A percentile compares a stretch with the other conserved stretches of the same genome.
These are phyloP conservation scores for Caenorhabditis sp. DNA, from an alignment of 2,888 invertebrate genomes.

Conservation along the genomic window DNA sequence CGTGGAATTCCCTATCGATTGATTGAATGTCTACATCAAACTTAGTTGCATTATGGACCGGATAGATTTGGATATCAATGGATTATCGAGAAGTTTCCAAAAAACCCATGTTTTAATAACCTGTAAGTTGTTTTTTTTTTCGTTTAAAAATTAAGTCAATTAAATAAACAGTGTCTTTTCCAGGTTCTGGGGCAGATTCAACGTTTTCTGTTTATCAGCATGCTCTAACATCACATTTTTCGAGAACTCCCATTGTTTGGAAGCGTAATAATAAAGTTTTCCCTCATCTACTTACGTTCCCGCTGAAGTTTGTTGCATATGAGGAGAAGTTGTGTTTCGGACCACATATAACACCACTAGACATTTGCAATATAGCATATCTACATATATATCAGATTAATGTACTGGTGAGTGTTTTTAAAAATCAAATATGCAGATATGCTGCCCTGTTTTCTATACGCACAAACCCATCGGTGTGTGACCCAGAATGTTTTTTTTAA, in stretches of 20 bases:
- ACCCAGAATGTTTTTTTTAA: no score
- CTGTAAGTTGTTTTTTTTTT: conserved; percentile 15
- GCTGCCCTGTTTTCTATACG: no score
- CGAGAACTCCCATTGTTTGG: conserved; percentile 47
- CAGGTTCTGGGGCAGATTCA: conserved; percentile 50
- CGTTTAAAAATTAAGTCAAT: conserved; percentile 1
- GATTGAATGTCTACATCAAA: neutral
- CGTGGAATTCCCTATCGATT: neutral
- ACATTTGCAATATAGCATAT: conserved; percentile 53
- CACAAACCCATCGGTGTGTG: no score
- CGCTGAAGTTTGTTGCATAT: conserved; percentile 57
- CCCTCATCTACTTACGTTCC: conserved; percentile 49
- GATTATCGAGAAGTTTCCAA: conserved; percentile 21
- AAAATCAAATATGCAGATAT: no score
- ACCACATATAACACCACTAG: conserved; percentile 32
- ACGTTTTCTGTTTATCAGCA: conserved; percentile 50
- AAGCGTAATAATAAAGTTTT: conserved; percentile 51
- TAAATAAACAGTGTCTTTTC: neutral
- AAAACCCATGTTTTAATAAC: conserved; percentile 28
- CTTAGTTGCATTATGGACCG: conserved; percentile 19
- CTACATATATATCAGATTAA: conserved; percentile 65
- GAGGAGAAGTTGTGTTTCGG: conserved; percentile 52
- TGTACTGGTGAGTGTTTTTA: conserved; percentile 53
- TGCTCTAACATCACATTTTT: conserved; percentile 48
- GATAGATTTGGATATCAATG: conserved; percentile 32